Evolutionary conservation across 2,888 invertebrate species (phyloP).

Genomic region (Patella depressa): DNA sequence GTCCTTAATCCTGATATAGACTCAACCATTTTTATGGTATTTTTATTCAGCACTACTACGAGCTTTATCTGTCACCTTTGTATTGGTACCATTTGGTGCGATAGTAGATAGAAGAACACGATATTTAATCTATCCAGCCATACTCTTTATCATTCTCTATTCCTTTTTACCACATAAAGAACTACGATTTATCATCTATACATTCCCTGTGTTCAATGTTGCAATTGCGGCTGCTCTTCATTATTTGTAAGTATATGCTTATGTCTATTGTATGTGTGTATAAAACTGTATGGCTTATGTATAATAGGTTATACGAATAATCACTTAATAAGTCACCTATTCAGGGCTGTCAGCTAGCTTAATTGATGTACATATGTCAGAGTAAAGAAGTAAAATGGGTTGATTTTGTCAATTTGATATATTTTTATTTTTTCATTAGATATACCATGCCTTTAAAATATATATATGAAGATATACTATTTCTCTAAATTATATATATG

Average conservation of each 20-base stretch:
- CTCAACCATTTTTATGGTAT: constrained; percentile 92
- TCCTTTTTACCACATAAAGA: constrained; percentile 98
- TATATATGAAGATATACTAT: too few species aligned
- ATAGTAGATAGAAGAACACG: constrained; percentile 78
- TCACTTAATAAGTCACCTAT: too few species aligned
- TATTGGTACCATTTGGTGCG: constrained; percentile 78
- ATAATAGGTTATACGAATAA: too few species aligned
- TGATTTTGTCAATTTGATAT: not conserved
- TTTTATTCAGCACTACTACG: constrained; percentile 97
- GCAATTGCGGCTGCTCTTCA: constrained; percentile 91
- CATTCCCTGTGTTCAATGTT: constrained; percentile 94
- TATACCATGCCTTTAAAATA: too few species aligned
- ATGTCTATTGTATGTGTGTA: too few species aligned
- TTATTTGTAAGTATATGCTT: constrained; percentile 81
- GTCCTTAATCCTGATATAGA: constrained; percentile 51
- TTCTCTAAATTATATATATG: too few species aligned
- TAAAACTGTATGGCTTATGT: too few species aligned
- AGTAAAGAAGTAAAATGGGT: not conserved
- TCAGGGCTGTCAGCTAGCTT: too few species aligned
- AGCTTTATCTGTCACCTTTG: constrained; percentile 85
- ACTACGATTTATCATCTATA: constrained; percentile 95
- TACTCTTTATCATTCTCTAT: constrained; percentile 86
- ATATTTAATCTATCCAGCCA: constrained; percentile 69
- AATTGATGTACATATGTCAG: too few species aligned
- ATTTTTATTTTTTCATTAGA: too few species aligned